These are phyloP conservation scores for Melanerpes formicivorus DNA, from an alignment of 2,113 vertebrate species.

Conservation along the genomic window DNA sequence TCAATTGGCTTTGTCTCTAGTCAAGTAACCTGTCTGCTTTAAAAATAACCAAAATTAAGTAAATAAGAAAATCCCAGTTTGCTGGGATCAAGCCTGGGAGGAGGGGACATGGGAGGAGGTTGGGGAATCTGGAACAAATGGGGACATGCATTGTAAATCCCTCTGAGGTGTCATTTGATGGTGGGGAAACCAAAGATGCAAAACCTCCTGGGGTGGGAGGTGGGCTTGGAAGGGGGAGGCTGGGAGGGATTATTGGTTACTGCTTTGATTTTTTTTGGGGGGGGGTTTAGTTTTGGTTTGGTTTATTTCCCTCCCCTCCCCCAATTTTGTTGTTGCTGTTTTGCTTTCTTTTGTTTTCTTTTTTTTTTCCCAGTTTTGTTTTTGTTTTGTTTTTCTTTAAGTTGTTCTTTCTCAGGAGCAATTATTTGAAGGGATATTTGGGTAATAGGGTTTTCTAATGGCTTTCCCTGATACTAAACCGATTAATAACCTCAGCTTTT, in stretches of 20 bases:
- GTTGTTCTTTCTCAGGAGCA: neutral
- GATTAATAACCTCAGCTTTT: slow-evolving; percentile 90
- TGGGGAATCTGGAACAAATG: slow-evolving; percentile 2
- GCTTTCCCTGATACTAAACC: slow-evolving; percentile 91
- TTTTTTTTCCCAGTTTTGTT: neutral
- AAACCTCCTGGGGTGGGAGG: slow-evolving; percentile 27
- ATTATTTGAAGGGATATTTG: slow-evolving; percentile 90
- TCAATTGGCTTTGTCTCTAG: neutral
- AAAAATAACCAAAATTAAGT: neutral
- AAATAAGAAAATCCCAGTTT: neutral
- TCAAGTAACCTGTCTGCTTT: slow-evolving; percentile 57
- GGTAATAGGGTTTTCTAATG: slow-evolving; percentile 88
- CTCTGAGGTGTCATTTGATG: slow-evolving; percentile 3
- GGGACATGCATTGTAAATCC: slow-evolving; percentile 4
- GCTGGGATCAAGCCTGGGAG: neutral
- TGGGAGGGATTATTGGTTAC: neutral
- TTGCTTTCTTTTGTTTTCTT: too few relatives aligned
- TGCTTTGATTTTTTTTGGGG: neutral
- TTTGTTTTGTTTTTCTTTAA: neutral
- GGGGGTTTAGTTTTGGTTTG: too few relatives aligned
- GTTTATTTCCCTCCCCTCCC: too few relatives aligned
- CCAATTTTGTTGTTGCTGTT: too few relatives aligned
- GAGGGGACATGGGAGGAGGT: neutral
- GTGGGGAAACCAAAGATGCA: slow-evolving; percentile 52
- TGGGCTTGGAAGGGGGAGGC: neutral